A percentile compares a stretch with the other conserved stretches of the same genome.
These are phyloP conservation scores for Borostomias antarcticus DNA, from an alignment of 2,797 vertebrate species.

Conservation along the genomic window DNA sequence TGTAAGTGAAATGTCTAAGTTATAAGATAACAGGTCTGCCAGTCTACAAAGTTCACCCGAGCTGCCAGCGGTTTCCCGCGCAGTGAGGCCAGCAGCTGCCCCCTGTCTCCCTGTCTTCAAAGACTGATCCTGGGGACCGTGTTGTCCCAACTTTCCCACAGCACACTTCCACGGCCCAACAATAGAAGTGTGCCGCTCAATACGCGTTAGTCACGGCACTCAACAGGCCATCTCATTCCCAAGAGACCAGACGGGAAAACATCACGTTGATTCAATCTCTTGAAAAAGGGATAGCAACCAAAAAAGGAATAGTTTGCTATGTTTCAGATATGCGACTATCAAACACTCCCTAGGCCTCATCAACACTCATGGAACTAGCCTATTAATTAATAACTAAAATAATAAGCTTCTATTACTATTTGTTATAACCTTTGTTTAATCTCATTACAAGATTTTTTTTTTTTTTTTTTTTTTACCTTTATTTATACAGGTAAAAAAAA, in stretches of 20 bases:
- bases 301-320: neutral
- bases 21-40: constrained; percentile 28
- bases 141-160: constrained; percentile 76
- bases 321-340: neutral
- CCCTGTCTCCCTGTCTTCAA: constrained; percentile 47
- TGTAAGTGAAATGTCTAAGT: too few relatives aligned
- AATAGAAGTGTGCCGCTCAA: constrained; percentile 86
- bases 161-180: constrained; percentile 63
- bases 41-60: constrained; percentile 18
- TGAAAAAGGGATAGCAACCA: constrained; percentile 4
- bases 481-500: too few relatives aligned
- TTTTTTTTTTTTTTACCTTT: too few relatives aligned
- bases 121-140: constrained; percentile 54
- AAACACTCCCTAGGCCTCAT: neutral
- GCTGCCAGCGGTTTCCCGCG: constrained; percentile 54
- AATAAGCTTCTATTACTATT: too few relatives aligned
- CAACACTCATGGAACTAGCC: neutral
- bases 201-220: constrained; percentile 74
- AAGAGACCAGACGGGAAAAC: constrained; percentile 75
- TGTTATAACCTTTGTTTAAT: too few relatives aligned
- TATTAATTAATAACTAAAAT: too few relatives aligned
- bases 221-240: constrained; percentile 65
- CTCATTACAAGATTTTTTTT: too few relatives aligned
- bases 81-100: constrained; percentile 58
- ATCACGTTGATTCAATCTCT: constrained; percentile 11